Base-by-base conservation (phyloP, 2,797 vertebrate species). In the Bucorvus abyssinicus region DNA sequence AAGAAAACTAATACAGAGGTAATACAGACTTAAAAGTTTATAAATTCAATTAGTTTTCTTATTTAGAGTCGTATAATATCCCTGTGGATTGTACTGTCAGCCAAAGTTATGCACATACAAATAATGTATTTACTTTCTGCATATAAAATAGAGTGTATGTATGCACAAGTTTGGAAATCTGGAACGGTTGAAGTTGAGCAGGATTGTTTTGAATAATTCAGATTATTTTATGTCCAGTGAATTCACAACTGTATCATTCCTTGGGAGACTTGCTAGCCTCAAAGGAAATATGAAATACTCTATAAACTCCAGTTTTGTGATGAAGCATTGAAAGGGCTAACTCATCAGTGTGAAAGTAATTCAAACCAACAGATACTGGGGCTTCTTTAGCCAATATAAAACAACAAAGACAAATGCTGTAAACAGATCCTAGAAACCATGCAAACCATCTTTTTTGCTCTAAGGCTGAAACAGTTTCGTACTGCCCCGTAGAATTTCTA, bases 161-260 rank as follows among this genome's bases (percentile, higher is more conserved):
- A 60, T 45, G 27, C 32, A 64, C 32, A 74, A 45, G 9, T 92
- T 57, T 83, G 32, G 67, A 79, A 87, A 85, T 63, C 47, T 83
- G 40, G 29, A 71, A 34, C 34, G 18, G 24, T 49, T 73, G 79
- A 89, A 90, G 24, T n/a, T 71, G 29, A 65, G 9, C 40, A 47
- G 26, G 45, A 87, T 68, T 87, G 6, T 76, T 65, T 73, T 79
- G 60, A 90, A 91, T 90, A 89, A 93, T 84, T 86, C 59, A 67
- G 27, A 92, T 47, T 56, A 68, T 82, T 93, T 93, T 86, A 86
- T 74, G 93, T 95, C 23, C 53, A 75, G 24, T 38, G 38, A 94
- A 77, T 77, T 78, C 34, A 70, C 36, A 73, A 29, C 47, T 67
- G 12, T 74, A 24, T 50, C 14, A 29, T 45, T 92, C 44, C 29